Conservation (phyloP, 2,888 invertebrate species). For the Apamea crenata region DNA sequence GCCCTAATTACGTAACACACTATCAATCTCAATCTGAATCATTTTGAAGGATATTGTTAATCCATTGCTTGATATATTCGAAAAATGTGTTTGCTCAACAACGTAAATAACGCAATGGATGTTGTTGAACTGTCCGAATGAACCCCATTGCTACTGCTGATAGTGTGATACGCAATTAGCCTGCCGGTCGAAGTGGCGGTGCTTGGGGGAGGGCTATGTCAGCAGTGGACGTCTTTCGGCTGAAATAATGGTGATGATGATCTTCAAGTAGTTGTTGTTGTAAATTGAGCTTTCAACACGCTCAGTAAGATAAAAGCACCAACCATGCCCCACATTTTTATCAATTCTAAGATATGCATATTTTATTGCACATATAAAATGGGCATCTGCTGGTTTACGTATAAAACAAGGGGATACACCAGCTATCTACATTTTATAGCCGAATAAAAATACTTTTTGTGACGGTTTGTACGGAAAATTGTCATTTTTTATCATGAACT, state of each 20-base stretch:
- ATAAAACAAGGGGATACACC: constrained; percentile 58
- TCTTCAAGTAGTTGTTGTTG: not conserved
- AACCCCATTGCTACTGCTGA: no score
- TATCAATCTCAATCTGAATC: no score
- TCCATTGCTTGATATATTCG: no score
- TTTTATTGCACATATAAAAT: constrained; percentile 66
- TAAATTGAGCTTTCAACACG: constrained; percentile 5
- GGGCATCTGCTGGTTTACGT: constrained; percentile 55
- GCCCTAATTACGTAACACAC: no score
- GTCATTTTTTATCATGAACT: constrained; percentile 42
- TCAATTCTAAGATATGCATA: constrained; percentile 63
- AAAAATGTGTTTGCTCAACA: no score
- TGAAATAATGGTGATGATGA: not conserved
- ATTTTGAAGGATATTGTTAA: no score
- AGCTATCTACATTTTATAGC: constrained; percentile 61
- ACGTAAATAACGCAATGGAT: no score
- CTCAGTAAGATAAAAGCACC: constrained; percentile 34
- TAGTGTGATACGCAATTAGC: no score
- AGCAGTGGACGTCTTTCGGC: not conserved
- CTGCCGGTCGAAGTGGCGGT: not conserved
- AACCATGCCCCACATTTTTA: constrained; percentile 47
- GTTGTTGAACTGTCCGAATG: no score
- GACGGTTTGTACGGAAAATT: constrained; percentile 31
- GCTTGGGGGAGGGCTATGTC: not conserved
- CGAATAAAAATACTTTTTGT: constrained; percentile 58